Percentiles rank a stretch among this genome's conserved stretches.
Conservation (phyloP, 2,888 invertebrate species). For the Macrosoma leucophasiata region DNA sequence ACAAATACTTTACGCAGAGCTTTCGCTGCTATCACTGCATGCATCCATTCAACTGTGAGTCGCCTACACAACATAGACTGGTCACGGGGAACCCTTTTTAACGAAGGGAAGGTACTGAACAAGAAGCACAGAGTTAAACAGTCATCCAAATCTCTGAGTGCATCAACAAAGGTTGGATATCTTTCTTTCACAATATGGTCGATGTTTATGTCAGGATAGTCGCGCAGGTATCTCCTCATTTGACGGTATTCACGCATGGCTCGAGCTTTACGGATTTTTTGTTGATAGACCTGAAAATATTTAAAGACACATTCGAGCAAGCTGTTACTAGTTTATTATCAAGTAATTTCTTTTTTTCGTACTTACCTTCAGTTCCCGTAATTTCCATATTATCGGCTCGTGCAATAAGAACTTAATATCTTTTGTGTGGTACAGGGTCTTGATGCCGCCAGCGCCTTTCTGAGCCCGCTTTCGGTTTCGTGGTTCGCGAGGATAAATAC, state of each 20-base stretch:
- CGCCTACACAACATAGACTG: slow-evolving; percentile 89
- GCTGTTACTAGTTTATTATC: neutral
- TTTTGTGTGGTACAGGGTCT: slow-evolving; percentile 95
- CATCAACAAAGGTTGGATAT: slow-evolving; percentile 98
- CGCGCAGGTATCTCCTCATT: slow-evolving; percentile 82
- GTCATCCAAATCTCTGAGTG: slow-evolving; percentile 96
- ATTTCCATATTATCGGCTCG: slow-evolving; percentile 96
- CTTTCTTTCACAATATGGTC: slow-evolving; percentile 98
- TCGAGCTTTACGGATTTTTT: slow-evolving; percentile 87
- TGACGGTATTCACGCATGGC: slow-evolving; percentile 87
- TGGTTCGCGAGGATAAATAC: slow-evolving; percentile 98
- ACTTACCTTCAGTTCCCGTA: slow-evolving; percentile 92
- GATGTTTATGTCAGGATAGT: slow-evolving; percentile 90
- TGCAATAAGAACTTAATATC: slow-evolving; percentile 97
- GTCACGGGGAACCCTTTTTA: slow-evolving; percentile 84
- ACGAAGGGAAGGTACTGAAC: slow-evolving; percentile 95
- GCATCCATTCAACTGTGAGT: slow-evolving; percentile 95
- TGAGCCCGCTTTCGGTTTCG: slow-evolving; percentile 95
- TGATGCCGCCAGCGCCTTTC: slow-evolving; percentile 91
- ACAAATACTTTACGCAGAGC: slow-evolving; percentile 96
- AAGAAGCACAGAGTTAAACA: slow-evolving; percentile 95
- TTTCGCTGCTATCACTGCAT: slow-evolving; percentile 94
- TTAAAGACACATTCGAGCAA: too few relatives aligned
- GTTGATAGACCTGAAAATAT: slow-evolving; percentile 82
- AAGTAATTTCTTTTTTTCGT: neutral